phyloP scores from a whole-genome alignment of 2,888 invertebrate species.

The Diplazon laetatorius region DNA sequence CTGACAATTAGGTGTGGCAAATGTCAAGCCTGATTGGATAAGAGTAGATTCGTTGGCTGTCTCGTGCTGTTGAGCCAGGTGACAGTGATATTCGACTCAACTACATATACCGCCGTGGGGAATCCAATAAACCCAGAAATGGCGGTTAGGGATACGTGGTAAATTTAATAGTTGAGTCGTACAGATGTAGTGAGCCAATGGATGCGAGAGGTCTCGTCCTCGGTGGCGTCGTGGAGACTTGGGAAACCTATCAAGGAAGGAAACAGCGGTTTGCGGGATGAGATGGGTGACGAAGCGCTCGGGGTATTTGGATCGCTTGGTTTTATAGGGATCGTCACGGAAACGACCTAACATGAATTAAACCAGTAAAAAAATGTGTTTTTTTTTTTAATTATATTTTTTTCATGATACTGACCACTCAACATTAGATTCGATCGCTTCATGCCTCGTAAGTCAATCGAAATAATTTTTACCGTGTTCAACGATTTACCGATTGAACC shows the following conservation, averaged over 20 bases:
- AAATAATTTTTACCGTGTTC: background rate
- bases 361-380: no score
- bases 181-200: conserved; percentile 11
- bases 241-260: conserved; percentile 33
- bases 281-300: background rate
- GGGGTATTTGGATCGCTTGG: conserved; percentile 1
- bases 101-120: background rate
- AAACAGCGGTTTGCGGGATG: conserved; percentile 24
- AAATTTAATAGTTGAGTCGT: conserved; percentile 7
- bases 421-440: background rate
- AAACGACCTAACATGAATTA: background rate
- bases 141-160: background rate
- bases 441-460: background rate
- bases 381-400: background rate
- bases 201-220: background rate
- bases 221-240: background rate
- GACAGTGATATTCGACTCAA: background rate
- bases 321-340: conserved; percentile 28
- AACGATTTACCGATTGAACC: background rate
- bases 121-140: conserved; percentile 34
- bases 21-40: conserved; percentile 15
- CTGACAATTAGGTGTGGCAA: conserved; percentile 1
- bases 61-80: background rate
- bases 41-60: conserved; percentile 6
- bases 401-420: background rate